phyloP scores from a whole-genome alignment of 2,888 invertebrate species.

The Melikaiella ostensackeni region DNA sequence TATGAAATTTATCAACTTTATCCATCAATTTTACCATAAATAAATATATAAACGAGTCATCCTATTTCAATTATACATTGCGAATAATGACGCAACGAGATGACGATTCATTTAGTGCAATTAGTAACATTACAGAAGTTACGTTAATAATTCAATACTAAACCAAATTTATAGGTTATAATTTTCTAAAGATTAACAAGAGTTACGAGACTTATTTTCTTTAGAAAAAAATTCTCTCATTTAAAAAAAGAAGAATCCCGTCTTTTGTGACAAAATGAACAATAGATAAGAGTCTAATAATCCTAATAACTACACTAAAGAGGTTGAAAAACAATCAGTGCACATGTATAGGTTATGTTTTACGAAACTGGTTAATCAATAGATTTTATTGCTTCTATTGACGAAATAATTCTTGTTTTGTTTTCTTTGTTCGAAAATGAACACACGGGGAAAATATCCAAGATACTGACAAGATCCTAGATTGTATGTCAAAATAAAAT shows the following conservation, averaged over 20 bases:
- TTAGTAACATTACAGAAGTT: background rate
- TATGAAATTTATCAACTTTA: too few species aligned
- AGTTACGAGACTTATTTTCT: background rate
- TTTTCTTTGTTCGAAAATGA: background rate
- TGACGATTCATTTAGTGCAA: background rate
- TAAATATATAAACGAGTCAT: background rate
- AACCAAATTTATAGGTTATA: background rate
- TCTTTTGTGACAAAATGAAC: background rate
- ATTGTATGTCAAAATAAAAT: background rate
- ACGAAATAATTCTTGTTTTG: background rate
- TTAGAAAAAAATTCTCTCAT: background rate
- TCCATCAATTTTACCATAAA: too few species aligned
- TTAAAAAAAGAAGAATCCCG: background rate
- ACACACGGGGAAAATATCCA: background rate
- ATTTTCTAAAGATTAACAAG: too few species aligned
- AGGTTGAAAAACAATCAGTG: background rate
- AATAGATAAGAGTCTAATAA: background rate
- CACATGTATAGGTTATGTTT: slow-evolving; percentile 8
- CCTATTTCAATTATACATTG: background rate
- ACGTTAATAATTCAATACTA: background rate
- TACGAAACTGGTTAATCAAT: too few species aligned
- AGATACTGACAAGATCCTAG: background rate
- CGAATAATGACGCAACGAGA: background rate
- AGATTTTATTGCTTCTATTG: background rate
- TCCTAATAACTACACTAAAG: background rate